Percentiles rank a stretch among this genome's conserved stretches.
Evolutionary conservation across 2,113 vertebrate species (phyloP).

Genomic region (Corythoichthys haematopterus): DNA sequence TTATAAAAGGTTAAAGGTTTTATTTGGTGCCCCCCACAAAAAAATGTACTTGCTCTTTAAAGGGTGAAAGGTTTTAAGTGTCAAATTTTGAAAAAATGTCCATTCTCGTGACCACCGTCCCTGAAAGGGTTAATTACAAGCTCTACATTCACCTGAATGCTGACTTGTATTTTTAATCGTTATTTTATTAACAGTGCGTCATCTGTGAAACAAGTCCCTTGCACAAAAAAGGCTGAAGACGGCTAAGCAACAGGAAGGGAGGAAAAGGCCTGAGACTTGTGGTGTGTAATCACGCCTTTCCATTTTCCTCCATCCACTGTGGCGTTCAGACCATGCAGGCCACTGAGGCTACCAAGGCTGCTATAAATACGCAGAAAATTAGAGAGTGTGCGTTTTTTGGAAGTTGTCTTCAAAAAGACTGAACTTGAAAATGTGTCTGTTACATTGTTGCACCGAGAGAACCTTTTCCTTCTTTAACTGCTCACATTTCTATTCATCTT

Average conservation of each 20-base stretch:
- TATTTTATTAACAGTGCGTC: conserved; percentile 12
- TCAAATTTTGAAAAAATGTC: too few relatives aligned
- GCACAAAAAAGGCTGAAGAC: background rate
- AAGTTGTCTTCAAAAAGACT: background rate
- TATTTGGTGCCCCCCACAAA: too few relatives aligned
- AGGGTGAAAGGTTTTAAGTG: too few relatives aligned
- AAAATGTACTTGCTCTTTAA: too few relatives aligned
- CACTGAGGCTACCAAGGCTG: conserved; percentile 30
- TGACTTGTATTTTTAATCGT: background rate
- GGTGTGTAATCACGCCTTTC: conserved; percentile 54
- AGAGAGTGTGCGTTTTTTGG: conserved; percentile 39
- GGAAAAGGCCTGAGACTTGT: conserved; percentile 33
- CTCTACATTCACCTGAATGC: too few relatives aligned
- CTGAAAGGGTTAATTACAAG: background rate
- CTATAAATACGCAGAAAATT: conserved; percentile 60
- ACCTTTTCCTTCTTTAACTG: conserved; percentile 1
- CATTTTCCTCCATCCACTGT: conserved; percentile 46
- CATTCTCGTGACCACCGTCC: too few relatives aligned
- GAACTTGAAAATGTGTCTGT: background rate
- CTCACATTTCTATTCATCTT: background rate
- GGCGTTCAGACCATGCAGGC: conserved; percentile 44
- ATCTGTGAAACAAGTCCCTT: background rate
- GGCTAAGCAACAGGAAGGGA: conserved; percentile 30
- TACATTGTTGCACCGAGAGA: conserved; percentile 1
- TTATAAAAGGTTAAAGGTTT: too few relatives aligned